Percentiles rank a stretch among this genome's conserved stretches.
Conservation (phyloP, 2,113 vertebrate genomes). For the Semicossyphus pulcher region DNA sequence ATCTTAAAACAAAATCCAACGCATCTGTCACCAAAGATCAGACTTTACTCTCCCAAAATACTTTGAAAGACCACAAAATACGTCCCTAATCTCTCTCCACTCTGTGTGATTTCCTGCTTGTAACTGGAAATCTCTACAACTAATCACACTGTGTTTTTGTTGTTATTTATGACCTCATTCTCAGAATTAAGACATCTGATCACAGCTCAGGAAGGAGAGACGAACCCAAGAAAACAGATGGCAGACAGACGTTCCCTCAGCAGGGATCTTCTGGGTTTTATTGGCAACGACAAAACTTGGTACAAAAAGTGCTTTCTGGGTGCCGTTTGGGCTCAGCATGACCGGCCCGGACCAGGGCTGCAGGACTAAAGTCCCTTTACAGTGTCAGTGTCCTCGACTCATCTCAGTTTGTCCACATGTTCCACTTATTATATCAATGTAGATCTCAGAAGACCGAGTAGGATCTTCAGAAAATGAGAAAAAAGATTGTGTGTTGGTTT, state of each 20-base stretch:
- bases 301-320: slow-evolving; percentile 73
- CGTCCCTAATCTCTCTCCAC: slow-evolving; percentile 55
- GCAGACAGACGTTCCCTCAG: slow-evolving; percentile 52
- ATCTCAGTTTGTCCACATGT: not conserved
- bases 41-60: not conserved
- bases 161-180: slow-evolving; percentile 7
- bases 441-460: not conserved
- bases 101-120: slow-evolving; percentile 10
- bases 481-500: not conserved
- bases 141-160: slow-evolving; percentile 10
- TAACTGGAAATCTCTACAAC: slow-evolving; percentile 20
- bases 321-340: slow-evolving; percentile 32
- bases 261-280: slow-evolving; percentile 66
- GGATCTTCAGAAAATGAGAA: not conserved
- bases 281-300: slow-evolving; percentile 75
- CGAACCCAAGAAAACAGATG: slow-evolving; percentile 46
- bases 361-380: not conserved
- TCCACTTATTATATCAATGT: not conserved
- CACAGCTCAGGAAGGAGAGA: slow-evolving; percentile 6
- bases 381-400: not conserved
- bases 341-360: slow-evolving; percentile 38
- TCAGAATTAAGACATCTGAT: slow-evolving; percentile 35
- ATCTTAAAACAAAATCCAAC: slow-evolving; percentile 9
- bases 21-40: slow-evolving; percentile 38
- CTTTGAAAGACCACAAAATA: slow-evolving; percentile 1